phyloP scores from a whole-genome alignment of 2,113 vertebrate genomes.

The Panurus biarmicus region DNA sequence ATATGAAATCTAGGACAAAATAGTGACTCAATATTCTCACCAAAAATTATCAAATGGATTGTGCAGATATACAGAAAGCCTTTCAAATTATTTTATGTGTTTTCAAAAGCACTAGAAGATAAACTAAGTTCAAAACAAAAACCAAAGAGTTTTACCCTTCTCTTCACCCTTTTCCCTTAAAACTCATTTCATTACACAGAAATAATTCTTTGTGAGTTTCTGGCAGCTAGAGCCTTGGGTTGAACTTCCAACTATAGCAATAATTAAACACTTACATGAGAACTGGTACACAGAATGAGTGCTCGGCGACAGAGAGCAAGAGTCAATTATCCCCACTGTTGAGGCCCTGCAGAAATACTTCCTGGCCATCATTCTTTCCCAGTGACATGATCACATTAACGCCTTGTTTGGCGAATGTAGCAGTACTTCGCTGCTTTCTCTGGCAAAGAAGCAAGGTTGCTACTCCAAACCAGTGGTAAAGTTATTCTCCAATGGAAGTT shows the following conservation, averaged over 20 bases:
- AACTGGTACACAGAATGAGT: background rate
- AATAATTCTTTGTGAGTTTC: background rate
- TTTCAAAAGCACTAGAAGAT: background rate
- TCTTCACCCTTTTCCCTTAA: background rate
- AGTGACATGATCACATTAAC: rapidly evolving
- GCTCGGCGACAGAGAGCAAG: background rate
- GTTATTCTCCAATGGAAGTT: background rate
- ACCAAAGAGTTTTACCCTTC: background rate
- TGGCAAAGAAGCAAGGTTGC: background rate
- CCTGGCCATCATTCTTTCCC: background rate
- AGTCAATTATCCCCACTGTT: background rate
- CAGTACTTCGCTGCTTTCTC: background rate
- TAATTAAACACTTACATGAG: background rate
- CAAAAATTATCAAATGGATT: background rate
- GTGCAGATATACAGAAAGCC: background rate
- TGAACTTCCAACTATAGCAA: background rate
- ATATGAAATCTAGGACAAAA: constrained; percentile 3
- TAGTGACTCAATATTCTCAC: background rate
- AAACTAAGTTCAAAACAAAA: background rate
- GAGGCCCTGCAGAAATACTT: background rate
- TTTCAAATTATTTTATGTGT: background rate
- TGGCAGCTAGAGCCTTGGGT: background rate
- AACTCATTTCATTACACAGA: background rate
- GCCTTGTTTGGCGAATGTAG: background rate
- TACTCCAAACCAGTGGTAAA: background rate